Conservation (phyloP, 2,888 invertebrate species). For the Operophtera brumata region DNA sequence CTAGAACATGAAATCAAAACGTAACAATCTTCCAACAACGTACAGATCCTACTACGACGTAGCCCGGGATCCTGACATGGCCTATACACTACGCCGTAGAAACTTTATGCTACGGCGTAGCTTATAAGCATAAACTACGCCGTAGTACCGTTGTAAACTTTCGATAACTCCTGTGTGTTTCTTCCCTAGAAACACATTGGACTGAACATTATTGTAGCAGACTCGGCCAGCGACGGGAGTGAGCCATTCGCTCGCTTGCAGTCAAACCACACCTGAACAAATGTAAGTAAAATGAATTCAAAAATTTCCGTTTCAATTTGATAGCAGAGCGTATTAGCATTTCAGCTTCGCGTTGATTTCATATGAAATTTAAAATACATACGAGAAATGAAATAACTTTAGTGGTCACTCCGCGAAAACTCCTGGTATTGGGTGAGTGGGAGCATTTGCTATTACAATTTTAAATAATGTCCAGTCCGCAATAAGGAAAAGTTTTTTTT, state of each 20-base stretch:
- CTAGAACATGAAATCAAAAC: no score
- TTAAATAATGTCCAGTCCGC: no score
- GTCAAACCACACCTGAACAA: constrained; percentile 21
- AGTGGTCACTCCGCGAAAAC: constrained; percentile 2
- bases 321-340: constrained; percentile 41
- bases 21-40: no score
- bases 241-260: background rate
- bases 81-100: background rate
- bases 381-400: constrained; percentile 12
- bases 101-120: background rate
- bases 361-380: constrained; percentile 44
- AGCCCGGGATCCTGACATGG: no score
- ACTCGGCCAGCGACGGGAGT: no score
- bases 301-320: constrained; percentile 42
- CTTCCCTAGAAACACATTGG: no score
- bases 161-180: no score
- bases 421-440: background rate
- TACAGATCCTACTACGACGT: no score
- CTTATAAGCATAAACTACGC: background rate
- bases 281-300: constrained; percentile 36
- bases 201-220: no score
- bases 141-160: background rate
- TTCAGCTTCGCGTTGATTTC: constrained; percentile 41
- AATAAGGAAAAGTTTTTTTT: no score
- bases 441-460: no score